These are phyloP conservation scores for Zaprionus africanus DNA, from an alignment of 1,140 invertebrate genomes.

Conservation along the genomic window DNA sequence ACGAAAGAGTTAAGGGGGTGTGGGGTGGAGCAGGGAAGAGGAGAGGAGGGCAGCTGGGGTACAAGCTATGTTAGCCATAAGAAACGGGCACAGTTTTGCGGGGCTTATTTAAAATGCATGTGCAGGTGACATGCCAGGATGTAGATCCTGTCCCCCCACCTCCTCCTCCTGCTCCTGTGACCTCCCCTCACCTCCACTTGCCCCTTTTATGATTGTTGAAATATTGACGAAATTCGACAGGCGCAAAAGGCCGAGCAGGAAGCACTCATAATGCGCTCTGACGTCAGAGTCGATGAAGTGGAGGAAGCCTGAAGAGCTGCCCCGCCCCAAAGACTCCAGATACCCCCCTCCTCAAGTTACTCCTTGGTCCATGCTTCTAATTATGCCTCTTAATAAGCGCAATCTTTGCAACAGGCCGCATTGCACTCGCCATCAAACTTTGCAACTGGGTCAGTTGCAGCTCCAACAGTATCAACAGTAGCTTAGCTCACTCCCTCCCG, in stretches of 20 bases:
- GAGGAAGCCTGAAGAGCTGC: background rate
- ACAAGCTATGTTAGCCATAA: slow-evolving; percentile 11
- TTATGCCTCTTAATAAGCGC: slow-evolving; percentile 17
- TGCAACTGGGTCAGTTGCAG: slow-evolving; percentile 34
- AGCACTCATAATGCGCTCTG: slow-evolving; percentile 9
- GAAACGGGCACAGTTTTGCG: slow-evolving; percentile 16
- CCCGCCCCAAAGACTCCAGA: background rate
- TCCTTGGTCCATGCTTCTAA: background rate
- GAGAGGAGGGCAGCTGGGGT: background rate
- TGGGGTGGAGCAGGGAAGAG: no score
- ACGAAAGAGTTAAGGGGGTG: background rate
- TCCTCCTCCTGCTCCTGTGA: background rate
- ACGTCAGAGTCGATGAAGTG: slow-evolving; percentile 28
- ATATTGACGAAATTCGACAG: slow-evolving; percentile 45
- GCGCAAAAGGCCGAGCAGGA: background rate
- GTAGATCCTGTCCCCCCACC: slow-evolving; percentile 13
- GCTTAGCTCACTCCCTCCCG: background rate
- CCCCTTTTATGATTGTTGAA: slow-evolving; percentile 1
- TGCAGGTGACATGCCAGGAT: slow-evolving; percentile 21
- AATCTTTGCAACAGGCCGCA: slow-evolving; percentile 8
- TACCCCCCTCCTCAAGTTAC: background rate
- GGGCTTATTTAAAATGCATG: slow-evolving; percentile 38
- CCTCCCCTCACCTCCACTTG: background rate
- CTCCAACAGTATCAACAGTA: background rate
- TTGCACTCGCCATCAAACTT: slow-evolving; percentile 3